phyloP scores from a whole-genome alignment of 2,888 invertebrate genomes.

The Blastobasis lacticolella region DNA sequence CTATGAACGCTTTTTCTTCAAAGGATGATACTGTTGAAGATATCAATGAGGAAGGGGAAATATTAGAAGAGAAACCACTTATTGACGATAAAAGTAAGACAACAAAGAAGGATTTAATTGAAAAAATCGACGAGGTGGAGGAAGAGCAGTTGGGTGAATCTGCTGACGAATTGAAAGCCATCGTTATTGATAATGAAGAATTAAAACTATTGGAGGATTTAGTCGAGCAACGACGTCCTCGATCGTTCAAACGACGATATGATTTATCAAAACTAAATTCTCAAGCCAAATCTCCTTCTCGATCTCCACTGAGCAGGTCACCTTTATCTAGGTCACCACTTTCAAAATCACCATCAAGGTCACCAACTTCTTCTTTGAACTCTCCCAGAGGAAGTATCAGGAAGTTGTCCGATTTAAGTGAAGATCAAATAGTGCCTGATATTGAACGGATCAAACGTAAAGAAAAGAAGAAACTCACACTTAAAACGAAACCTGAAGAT shows the following conservation, averaged over 20 bases:
- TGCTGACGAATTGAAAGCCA: conserved; percentile 49
- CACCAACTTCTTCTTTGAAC: conserved; percentile 68
- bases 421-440: conserved; percentile 68
- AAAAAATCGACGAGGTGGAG: conserved; percentile 70
- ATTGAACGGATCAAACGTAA: conserved; percentile 66
- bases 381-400: conserved; percentile 68
- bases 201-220: conserved; percentile 70
- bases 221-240: conserved; percentile 61
- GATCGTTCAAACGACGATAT: conserved; percentile 65
- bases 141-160: conserved; percentile 57
- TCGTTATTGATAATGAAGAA: conserved; percentile 75
- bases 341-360: conserved; percentile 67
- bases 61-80: conserved; percentile 76
- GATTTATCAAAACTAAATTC: conserved; percentile 58
- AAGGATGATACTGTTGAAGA: conserved; percentile 91
- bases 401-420: conserved; percentile 66
- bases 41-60: conserved; percentile 78
- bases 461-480: conserved; percentile 61
- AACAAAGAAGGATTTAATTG: conserved; percentile 48
- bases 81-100: conserved; percentile 46
- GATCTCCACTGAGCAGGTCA: conserved; percentile 64
- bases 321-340: conserved; percentile 64
- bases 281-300: conserved; percentile 51
- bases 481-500: conserved; percentile 63
- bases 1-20: conserved; percentile 89